Evolutionary conservation across 2,113 vertebrate species (phyloP).

Genomic region (Porphyrio hochstetteri): DNA sequence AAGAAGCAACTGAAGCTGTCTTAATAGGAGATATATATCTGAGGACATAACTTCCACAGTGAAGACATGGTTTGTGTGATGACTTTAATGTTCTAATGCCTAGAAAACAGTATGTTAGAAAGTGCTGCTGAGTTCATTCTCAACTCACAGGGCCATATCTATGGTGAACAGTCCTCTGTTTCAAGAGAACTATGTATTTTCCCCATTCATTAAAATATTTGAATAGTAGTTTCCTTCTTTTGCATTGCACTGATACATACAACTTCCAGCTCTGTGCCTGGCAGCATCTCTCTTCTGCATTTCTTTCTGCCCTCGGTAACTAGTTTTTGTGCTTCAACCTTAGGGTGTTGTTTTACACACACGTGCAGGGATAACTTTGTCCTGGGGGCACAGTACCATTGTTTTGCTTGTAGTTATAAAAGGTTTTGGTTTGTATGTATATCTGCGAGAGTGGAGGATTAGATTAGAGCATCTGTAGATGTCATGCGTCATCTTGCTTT

Average conservation of each 20-base stretch:
- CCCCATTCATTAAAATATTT: no score
- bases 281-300: background rate
- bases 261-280: rapidly evolving
- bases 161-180: background rate
- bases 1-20: background rate
- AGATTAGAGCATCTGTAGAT: background rate
- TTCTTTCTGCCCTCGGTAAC: background rate
- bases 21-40: background rate
- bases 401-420: background rate
- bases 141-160: background rate
- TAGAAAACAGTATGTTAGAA: background rate
- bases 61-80: background rate
- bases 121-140: background rate
- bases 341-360: background rate
- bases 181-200: background rate
- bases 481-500: background rate
- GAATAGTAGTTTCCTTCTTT: background rate
- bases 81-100: background rate
- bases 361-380: background rate
- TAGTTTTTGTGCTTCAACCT: background rate
- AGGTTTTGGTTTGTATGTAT: background rate
- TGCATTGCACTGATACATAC: background rate
- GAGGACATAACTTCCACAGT: background rate
- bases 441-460: background rate
- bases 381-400: background rate